phyloP scores from a whole-genome alignment of 2,888 invertebrate species.

The Seira musarum region DNA sequence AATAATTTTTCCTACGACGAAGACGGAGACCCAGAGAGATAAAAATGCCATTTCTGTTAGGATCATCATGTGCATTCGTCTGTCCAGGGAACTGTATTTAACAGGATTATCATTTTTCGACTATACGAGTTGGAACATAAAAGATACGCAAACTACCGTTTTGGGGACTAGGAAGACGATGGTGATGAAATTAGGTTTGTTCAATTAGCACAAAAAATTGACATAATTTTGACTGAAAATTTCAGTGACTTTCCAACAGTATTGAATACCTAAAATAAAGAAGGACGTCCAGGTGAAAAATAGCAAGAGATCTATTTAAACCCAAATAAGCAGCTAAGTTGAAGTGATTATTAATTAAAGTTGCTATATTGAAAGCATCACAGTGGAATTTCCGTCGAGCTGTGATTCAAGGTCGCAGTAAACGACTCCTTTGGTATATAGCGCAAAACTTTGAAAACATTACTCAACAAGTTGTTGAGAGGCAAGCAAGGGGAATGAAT shows the following conservation, averaged over 20 bases:
- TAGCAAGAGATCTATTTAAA: not conserved
- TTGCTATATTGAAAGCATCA: not conserved
- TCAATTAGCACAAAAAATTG: slow-evolving; percentile 52
- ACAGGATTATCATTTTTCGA: no score
- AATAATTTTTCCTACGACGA: no score
- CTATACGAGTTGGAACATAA: no score
- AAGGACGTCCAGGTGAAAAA: slow-evolving; percentile 42
- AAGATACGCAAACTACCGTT: no score
- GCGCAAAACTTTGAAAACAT: slow-evolving; percentile 18
- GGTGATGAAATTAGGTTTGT: no score
- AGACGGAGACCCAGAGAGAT: no score
- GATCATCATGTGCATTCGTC: no score
- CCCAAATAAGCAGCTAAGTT: not conserved
- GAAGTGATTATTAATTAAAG: not conserved
- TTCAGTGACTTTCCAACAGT: slow-evolving; percentile 48
- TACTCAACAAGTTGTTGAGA: not conserved
- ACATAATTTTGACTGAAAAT: slow-evolving; percentile 49
- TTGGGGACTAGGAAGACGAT: no score
- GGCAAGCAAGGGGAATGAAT: slow-evolving; percentile 3
- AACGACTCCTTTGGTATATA: not conserved
- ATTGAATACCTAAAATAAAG: slow-evolving; percentile 46
- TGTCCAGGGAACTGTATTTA: no score
- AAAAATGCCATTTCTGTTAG: no score
- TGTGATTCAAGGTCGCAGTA: not conserved
- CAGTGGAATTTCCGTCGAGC: not conserved